These are phyloP conservation scores for Gymnarchus niloticus DNA, from an alignment of 2,113 vertebrate species.

Conservation along the genomic window DNA sequence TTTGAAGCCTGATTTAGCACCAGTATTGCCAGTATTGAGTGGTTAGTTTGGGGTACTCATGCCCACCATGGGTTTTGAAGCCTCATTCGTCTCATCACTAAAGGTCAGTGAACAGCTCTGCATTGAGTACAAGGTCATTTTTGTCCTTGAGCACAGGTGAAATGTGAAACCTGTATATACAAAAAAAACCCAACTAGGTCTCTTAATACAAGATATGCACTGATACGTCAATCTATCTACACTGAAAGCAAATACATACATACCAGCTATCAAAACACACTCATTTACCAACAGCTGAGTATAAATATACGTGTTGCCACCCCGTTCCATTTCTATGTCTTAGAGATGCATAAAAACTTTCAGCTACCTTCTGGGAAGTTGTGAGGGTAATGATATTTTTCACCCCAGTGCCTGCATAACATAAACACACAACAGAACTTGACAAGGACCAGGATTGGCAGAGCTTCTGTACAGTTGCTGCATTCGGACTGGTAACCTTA, in stretches of 20 bases:
- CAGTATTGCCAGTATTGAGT: too few relatives aligned
- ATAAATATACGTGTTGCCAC: not conserved
- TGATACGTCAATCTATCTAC: not conserved
- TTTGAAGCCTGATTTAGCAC: too few relatives aligned
- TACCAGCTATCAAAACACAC: not conserved
- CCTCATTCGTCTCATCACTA: too few relatives aligned
- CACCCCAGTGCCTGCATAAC: not conserved
- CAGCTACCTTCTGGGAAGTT: not conserved
- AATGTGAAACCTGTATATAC: constrained; percentile 12
- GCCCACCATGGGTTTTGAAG: too few relatives aligned
- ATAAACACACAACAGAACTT: not conserved
- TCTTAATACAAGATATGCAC: not conserved
- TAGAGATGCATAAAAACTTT: not conserved
- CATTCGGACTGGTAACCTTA: not conserved
- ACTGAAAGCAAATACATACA: not conserved
- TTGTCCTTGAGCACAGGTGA: constrained; percentile 34
- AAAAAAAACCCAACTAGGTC: not conserved
- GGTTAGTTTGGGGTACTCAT: too few relatives aligned
- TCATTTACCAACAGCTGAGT: not conserved
- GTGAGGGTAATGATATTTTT: not conserved
- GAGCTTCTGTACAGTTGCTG: not conserved
- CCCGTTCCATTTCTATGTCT: not conserved
- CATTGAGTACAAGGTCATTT: constrained; percentile 36
- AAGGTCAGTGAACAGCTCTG: constrained; percentile 47
- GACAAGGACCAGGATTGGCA: not conserved